Conservation (phyloP, 1,140 invertebrate species). For the Calephelis nemesis region DNA sequence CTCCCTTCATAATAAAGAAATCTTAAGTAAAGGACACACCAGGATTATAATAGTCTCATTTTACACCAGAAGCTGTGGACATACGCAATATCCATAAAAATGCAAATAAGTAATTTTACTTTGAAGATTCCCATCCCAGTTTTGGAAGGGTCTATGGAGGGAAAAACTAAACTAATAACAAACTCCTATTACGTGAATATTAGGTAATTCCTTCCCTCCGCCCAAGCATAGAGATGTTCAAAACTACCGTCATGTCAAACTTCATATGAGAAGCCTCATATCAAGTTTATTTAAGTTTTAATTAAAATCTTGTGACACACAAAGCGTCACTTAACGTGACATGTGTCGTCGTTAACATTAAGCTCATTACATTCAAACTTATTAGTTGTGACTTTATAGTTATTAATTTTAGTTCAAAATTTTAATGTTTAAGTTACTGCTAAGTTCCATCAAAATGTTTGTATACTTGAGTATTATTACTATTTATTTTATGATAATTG, state of each 20-base stretch:
- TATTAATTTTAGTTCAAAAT: background rate
- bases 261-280: conserved; percentile 4
- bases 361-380: conserved; percentile 6
- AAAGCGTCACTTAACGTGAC: conserved; percentile 1
- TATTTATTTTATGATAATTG: no score
- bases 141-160: background rate
- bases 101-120: conserved; percentile 18
- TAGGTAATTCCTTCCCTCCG: background rate
- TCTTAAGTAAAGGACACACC: no score
- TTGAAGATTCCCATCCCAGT: background rate
- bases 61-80: background rate
- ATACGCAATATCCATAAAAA: conserved; percentile 5
- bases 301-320: conserved; percentile 1
- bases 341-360: background rate
- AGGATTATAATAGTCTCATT: no score
- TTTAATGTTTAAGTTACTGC: background rate
- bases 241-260: conserved; percentile 11
- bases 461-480: no score
- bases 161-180: conserved; percentile 15
- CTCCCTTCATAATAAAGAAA: background rate
- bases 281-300: conserved; percentile 13
- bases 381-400: background rate
- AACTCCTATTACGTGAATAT: conserved; percentile 14
- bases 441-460: no score
- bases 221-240: conserved; percentile 8